Evolutionary conservation across 1,140 invertebrate genomes (phyloP).

Genomic region (Drosophila ananassae): DNA sequence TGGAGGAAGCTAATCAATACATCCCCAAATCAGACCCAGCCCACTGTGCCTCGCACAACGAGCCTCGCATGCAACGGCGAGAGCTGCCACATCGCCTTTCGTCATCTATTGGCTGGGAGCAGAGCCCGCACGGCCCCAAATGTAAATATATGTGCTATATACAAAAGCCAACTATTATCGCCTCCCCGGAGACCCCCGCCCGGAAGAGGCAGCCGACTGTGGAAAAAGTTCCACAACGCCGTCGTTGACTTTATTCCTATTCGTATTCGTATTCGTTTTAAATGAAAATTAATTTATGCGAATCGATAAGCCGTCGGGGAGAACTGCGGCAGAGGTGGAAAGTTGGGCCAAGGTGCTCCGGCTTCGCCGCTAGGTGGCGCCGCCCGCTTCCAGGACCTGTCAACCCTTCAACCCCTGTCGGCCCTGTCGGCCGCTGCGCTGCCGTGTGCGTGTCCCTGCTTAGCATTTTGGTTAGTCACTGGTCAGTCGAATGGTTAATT

Average conservation of each 20-base stretch:
- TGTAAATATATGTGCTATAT: conserved; percentile 32
- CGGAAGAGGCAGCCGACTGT: conserved; percentile 2
- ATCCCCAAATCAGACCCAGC: too few species aligned
- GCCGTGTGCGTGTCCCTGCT: conserved; percentile 52
- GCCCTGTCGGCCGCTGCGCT: neutral
- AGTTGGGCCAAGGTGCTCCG: neutral
- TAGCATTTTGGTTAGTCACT: conserved; percentile 73
- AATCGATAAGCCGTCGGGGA: conserved; percentile 67
- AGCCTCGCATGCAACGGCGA: conserved; percentile 74
- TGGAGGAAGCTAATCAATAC: too few species aligned
- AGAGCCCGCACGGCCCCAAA: neutral
- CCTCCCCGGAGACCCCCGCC: neutral
- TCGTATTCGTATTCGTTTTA: conserved; percentile 81
- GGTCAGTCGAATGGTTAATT: conserved; percentile 75
- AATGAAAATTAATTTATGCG: conserved; percentile 82
- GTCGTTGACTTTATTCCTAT: conserved; percentile 76
- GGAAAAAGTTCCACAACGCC: conserved; percentile 45
- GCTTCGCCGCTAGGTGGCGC: conserved; percentile 15
- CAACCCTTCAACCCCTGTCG: conserved; percentile 38
- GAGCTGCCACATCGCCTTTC: conserved; percentile 54
- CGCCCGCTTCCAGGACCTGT: conserved; percentile 26
- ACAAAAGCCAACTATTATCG: conserved; percentile 25
- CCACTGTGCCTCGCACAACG: conserved; percentile 49
- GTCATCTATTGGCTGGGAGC: conserved; percentile 67
- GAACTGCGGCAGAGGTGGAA: neutral